A percentile compares a stretch with the other conserved stretches of the same genome.
Evolutionary conservation across 2,888 invertebrate genomes (phyloP).

Genomic region (Drosophila nr. medialis): DNA sequence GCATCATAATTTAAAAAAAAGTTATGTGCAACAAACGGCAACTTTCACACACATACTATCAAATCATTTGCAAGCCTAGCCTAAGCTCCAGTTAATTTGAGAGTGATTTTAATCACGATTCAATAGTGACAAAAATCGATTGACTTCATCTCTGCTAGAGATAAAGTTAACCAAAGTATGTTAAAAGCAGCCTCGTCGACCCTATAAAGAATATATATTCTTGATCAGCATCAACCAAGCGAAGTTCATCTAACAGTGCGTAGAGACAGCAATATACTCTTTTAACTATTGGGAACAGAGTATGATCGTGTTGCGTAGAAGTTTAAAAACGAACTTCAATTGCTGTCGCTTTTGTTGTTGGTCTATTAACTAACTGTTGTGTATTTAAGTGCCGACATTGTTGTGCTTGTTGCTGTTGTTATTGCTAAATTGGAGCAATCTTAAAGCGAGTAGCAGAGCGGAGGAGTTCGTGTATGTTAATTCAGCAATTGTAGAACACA

Average conservation of each 20-base stretch:
- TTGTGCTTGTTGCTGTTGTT: slow-evolving; percentile 6
- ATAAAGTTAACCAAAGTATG: not conserved
- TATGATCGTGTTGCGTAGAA: not conserved
- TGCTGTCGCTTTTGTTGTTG: slow-evolving; percentile 1
- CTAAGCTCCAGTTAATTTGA: not conserved
- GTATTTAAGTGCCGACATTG: slow-evolving; percentile 38
- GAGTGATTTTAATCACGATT: not conserved
- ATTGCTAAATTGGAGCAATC: slow-evolving; percentile 38
- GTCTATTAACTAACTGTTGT: slow-evolving; percentile 40
- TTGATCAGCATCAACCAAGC: not conserved
- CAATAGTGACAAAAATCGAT: not conserved
- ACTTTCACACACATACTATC: not conserved
- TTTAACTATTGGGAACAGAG: not conserved
- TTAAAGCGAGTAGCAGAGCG: slow-evolving; percentile 7
- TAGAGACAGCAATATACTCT: not conserved
- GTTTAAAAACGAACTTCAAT: slow-evolving; percentile 1
- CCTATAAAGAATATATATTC: not conserved
- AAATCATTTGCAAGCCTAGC: not conserved
- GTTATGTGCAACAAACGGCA: not conserved
- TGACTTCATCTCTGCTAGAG: not conserved
- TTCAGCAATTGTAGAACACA: slow-evolving; percentile 63
- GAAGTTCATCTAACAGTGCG: not conserved
- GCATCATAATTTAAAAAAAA: not conserved
- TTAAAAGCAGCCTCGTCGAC: not conserved
- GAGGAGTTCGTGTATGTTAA: slow-evolving; percentile 44